A percentile compares a stretch with the other conserved stretches of the same genome.
These are phyloP conservation scores for Mesorhabditis belari DNA, from an alignment of 2,888 invertebrate species.

Conservation along the genomic window DNA sequence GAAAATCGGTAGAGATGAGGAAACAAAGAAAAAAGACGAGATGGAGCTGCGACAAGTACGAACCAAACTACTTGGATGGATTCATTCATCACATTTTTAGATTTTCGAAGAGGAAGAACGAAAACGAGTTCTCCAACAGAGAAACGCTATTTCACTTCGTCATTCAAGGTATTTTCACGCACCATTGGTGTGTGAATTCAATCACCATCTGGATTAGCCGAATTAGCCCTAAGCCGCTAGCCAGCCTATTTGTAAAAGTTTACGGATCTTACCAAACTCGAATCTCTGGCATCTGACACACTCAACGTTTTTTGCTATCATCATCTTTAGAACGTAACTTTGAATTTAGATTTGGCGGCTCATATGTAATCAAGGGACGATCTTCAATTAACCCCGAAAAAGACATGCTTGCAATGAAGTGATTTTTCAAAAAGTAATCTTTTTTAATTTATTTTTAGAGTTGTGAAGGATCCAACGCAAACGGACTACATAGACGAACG, in stretches of 20 bases:
- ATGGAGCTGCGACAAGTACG: constrained; percentile 17
- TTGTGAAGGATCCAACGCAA: constrained; percentile 20
- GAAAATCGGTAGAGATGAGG: constrained; percentile 3
- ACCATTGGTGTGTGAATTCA: neutral
- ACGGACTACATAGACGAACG: constrained; percentile 32
- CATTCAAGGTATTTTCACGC: constrained; percentile 10
- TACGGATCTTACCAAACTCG: no score
- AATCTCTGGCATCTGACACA: no score
- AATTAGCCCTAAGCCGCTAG: no score
- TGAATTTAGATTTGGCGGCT: constrained; percentile 75
- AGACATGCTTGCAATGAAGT: neutral
- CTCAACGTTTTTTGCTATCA: no score
- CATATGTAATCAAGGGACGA: constrained; percentile 81
- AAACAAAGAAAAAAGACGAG: constrained; percentile 26
- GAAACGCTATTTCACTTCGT: constrained; percentile 2
- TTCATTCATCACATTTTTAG: neutral
- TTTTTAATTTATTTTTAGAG: constrained; percentile 4
- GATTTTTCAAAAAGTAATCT: constrained; percentile 2
- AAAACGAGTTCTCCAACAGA: constrained; percentile 6
- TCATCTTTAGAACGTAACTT: no score
- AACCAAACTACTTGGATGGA: neutral
- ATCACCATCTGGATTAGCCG: no score
- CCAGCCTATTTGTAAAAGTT: no score
- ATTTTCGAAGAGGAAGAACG: constrained; percentile 14
- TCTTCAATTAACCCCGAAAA: constrained; percentile 24